Evolutionary conservation across 2,797 vertebrate species (phyloP).

Genomic region (Falco columbarius): DNA sequence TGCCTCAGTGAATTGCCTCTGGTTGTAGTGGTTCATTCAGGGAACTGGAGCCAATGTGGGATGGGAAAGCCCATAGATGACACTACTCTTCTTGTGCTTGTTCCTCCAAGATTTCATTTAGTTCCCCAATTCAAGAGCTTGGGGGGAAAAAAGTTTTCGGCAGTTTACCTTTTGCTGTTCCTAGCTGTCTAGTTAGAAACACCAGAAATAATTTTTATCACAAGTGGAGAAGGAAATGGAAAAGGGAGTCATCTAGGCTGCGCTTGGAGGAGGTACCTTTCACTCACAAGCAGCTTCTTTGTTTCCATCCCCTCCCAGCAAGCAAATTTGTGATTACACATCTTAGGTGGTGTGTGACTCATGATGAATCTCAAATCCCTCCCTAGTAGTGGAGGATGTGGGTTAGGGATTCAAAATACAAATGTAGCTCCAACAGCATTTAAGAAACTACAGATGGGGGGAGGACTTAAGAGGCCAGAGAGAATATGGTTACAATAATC

Average conservation of each 20-base stretch:
- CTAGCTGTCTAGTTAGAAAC: neutral
- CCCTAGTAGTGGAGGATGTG: slow-evolving; percentile 46
- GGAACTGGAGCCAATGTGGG: neutral
- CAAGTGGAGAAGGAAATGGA: neutral
- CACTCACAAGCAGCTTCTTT: neutral
- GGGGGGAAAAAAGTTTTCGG: accelerated
- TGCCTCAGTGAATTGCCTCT: neutral
- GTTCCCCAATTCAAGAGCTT: neutral
- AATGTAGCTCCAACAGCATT: slow-evolving; percentile 1
- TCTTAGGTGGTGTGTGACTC: slow-evolving; percentile 6
- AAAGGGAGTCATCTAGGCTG: neutral
- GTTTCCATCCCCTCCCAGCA: neutral
- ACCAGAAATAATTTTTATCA: neutral
- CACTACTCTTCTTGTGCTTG: neutral
- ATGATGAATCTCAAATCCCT: slow-evolving; percentile 4
- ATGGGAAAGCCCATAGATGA: neutral
- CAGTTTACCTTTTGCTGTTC: neutral
- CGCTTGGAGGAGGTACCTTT: neutral
- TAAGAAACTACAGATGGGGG: slow-evolving; percentile 18
- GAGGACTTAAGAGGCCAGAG: neutral
- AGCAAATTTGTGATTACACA: neutral
- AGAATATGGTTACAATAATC: slow-evolving; percentile 9
- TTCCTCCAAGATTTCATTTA: neutral
- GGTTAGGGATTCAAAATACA: slow-evolving; percentile 39
- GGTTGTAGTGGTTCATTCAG: neutral